A percentile compares a stretch with the other conserved stretches of the same genome.
phyloP scores from a whole-genome alignment of 2,797 vertebrate species.

The Sebastes melanostomus region DNA sequence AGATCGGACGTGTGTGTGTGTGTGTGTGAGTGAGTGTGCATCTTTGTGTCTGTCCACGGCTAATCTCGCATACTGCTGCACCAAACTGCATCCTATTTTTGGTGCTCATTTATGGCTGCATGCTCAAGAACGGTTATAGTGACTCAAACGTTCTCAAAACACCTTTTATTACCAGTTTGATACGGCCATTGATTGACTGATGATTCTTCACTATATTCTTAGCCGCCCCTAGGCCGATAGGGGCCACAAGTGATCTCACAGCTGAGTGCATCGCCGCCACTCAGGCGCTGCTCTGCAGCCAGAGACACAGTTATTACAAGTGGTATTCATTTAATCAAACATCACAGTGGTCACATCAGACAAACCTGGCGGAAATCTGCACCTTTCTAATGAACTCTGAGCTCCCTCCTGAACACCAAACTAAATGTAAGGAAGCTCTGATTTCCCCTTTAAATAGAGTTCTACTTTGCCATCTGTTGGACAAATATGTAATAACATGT shows the following conservation, averaged over 20 bases:
- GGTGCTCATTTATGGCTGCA: background rate
- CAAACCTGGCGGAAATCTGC: background rate
- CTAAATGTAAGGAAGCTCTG: background rate
- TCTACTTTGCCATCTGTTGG: slow-evolving; percentile 39
- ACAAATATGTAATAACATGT: slow-evolving; percentile 6
- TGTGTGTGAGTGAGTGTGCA: too few species aligned
- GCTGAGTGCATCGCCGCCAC: too few species aligned
- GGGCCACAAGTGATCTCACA: background rate
- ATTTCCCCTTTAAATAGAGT: background rate
- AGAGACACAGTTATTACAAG: too few species aligned
- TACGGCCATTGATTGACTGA: background rate
- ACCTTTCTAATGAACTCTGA: background rate
- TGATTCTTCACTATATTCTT: background rate
- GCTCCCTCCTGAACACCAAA: background rate
- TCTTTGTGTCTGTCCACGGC: background rate
- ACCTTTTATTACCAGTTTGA: background rate
- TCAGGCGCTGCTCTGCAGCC: too few species aligned
- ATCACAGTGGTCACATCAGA: background rate
- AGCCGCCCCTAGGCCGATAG: too few species aligned
- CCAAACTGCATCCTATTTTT: background rate
- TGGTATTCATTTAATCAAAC: too few species aligned
- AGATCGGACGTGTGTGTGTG: too few species aligned
- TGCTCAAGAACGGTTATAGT: background rate
- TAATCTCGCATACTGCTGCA: background rate
- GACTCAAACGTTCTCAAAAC: background rate